Conservation (phyloP, 2,797 vertebrate species). For the Rhinichthys osculus region DNA sequence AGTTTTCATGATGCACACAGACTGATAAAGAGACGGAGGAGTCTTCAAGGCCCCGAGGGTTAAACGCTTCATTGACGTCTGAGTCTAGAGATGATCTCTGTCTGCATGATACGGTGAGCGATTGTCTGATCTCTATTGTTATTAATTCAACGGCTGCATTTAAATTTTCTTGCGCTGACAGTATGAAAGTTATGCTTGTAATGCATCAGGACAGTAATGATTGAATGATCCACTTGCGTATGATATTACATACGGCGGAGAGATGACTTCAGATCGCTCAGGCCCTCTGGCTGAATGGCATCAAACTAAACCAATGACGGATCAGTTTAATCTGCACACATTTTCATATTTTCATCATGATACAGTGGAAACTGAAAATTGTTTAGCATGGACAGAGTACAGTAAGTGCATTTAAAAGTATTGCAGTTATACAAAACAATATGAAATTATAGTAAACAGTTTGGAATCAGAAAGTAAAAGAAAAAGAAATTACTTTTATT, state of each 20-base stretch:
- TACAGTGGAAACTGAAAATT: not conserved
- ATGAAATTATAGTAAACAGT: not conserved
- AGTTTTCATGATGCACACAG: not conserved
- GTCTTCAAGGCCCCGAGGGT: not conserved
- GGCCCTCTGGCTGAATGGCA: not conserved
- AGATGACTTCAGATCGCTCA: not conserved
- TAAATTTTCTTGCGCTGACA: conserved; percentile 7
- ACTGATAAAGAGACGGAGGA: not conserved
- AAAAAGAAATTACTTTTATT: not conserved
- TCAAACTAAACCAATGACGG: conserved; percentile 11
- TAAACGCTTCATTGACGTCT: conserved; percentile 30
- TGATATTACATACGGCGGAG: not conserved
- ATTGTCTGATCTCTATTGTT: conserved; percentile 44
- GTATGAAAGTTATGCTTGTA: conserved; percentile 19
- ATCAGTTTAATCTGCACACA: conserved; percentile 1
- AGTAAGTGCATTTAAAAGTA: not conserved
- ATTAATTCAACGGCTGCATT: conserved; percentile 39
- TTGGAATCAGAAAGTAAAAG: not conserved
- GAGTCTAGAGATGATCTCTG: conserved; percentile 23
- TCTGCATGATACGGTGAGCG: conserved; percentile 20
- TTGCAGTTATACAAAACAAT: not conserved
- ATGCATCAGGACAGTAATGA: conserved; percentile 32
- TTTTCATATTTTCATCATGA: not conserved
- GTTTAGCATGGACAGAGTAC: not conserved
- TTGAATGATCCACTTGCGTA: not conserved